Evolutionary conservation across 2,888 invertebrate species (phyloP).

Genomic region (Apodemia hepburni): DNA sequence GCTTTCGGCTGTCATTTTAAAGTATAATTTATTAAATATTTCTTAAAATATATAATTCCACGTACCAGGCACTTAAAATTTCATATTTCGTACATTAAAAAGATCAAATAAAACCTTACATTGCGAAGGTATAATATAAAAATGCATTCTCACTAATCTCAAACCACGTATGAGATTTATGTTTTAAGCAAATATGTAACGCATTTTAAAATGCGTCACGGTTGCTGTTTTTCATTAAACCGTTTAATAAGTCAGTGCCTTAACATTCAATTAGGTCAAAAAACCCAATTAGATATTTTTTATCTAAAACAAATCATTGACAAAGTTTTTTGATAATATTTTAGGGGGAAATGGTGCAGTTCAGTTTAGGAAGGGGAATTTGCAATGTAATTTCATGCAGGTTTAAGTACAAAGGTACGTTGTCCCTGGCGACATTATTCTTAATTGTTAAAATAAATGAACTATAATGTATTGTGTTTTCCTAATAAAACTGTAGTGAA

Average conservation of each 20-base stretch:
- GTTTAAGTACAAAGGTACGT: slow-evolving; percentile 65
- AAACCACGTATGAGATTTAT: no score
- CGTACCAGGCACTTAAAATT: not conserved
- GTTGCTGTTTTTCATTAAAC: no score
- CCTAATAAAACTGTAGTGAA: slow-evolving; percentile 71
- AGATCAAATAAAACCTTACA: not conserved
- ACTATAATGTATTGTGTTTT: slow-evolving; percentile 74
- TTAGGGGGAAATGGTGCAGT: not conserved
- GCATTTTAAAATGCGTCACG: no score
- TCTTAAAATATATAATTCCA: no score
- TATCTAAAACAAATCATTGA: not conserved
- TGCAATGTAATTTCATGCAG: slow-evolving; percentile 15
- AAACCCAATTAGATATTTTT: not conserved
- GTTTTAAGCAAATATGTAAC: no score
- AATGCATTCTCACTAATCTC: no score
- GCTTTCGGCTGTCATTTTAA: no score
- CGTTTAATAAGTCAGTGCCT: not conserved
- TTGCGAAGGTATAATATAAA: no score
- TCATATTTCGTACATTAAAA: not conserved
- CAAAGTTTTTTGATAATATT: not conserved
- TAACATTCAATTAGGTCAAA: not conserved
- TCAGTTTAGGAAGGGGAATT: slow-evolving; percentile 13
- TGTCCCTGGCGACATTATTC: slow-evolving; percentile 50
- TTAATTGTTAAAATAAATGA: slow-evolving; percentile 69
- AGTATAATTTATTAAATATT: no score